These are phyloP conservation scores for Sciurus niger DNA, from an alignment of 2,113 vertebrate species.

Conservation along the genomic window DNA sequence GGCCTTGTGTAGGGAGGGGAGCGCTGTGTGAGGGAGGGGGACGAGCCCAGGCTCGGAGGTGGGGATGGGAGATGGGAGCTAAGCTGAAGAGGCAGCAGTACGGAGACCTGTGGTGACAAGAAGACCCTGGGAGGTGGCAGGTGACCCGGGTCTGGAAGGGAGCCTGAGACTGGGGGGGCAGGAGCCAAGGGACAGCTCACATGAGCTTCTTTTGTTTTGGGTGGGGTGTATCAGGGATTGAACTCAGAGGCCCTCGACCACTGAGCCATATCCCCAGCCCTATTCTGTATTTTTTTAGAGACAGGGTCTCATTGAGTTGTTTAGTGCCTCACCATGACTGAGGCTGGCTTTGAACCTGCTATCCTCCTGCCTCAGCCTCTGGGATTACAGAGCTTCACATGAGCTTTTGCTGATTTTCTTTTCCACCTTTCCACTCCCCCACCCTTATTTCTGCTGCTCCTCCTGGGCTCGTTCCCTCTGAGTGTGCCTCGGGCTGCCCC, in stretches of 20 bases:
- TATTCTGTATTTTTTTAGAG: too few species aligned
- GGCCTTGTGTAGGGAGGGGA: constrained; percentile 90
- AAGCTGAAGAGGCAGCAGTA: not conserved
- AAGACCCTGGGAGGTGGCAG: not conserved
- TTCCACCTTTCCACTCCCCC: not conserved
- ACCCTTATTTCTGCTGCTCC: not conserved
- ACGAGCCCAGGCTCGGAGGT: not conserved
- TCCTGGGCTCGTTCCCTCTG: not conserved
- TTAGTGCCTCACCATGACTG: too few species aligned
- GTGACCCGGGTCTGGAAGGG: not conserved
- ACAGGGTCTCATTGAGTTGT: too few species aligned
- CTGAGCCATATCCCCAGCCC: too few species aligned
- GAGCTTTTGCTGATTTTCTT: not conserved
- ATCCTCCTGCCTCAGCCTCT: too few species aligned
- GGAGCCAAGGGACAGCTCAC: not conserved
- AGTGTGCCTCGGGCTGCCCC: not conserved
- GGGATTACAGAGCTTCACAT: not conserved
- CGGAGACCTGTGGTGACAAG: not conserved
- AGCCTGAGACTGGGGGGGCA: not conserved
- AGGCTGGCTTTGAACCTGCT: too few species aligned
- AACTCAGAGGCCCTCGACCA: too few species aligned
- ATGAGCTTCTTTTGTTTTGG: not conserved
- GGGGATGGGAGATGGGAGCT: not conserved
- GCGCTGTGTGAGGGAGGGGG: fast-evolving
- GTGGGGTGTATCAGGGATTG: too few species aligned